A percentile compares a stretch with the other conserved stretches of the same genome.
Evolutionary conservation across 1,140 invertebrate species (phyloP).

Genomic region (Dinoponera quadriceps): DNA sequence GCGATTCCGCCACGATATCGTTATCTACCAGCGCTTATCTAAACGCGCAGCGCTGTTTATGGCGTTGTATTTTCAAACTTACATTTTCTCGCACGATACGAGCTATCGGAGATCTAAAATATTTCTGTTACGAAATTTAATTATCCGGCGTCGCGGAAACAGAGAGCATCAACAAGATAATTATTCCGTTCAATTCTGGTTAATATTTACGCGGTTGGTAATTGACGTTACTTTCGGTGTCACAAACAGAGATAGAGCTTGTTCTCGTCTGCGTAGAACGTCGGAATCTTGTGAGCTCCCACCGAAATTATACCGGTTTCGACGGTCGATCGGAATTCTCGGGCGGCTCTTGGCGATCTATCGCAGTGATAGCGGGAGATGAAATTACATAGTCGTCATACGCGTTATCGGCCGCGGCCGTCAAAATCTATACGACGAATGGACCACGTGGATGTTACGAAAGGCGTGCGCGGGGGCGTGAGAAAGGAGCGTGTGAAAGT

Average conservation of each 20-base stretch:
- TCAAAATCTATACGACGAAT: conserved; percentile 30
- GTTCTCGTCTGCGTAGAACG: neutral
- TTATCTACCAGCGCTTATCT: conserved; percentile 20
- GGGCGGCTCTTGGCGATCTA: conserved; percentile 9
- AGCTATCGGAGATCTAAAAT: conserved; percentile 7
- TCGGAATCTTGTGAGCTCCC: neutral
- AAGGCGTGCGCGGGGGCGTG: conserved; percentile 55
- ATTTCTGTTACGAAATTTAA: neutral
- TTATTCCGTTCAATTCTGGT: neutral
- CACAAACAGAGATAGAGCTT: neutral
- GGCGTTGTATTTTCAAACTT: neutral
- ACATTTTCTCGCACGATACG: neutral
- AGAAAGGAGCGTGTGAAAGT: conserved; percentile 59
- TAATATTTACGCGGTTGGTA: neutral
- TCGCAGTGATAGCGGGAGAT: conserved; percentile 17
- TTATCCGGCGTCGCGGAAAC: neutral
- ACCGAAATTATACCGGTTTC: conserved; percentile 5
- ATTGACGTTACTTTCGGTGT: neutral
- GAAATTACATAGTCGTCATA: conserved; percentile 33
- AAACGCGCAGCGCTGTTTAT: neutral
- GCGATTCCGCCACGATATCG: conserved; percentile 11
- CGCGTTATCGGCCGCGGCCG: conserved; percentile 16
- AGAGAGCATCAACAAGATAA: neutral
- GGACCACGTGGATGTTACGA: conserved; percentile 44
- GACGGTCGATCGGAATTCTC: neutral